Base-by-base conservation (phyloP, 2,797 vertebrate genomes). In the Amazona finschi region DNA sequence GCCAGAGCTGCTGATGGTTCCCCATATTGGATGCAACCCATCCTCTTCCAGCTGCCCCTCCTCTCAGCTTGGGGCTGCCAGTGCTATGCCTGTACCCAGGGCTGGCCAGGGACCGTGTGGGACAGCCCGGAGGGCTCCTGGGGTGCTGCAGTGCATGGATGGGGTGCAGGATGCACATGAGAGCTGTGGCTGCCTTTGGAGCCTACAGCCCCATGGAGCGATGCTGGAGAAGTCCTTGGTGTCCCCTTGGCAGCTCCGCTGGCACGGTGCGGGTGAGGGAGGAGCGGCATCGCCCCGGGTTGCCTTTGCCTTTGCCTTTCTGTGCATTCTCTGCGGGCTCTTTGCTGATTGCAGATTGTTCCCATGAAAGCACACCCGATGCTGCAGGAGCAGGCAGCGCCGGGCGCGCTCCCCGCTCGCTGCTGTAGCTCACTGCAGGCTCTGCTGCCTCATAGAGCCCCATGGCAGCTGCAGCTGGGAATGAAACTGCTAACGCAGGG, bases 371-470 rank as follows among this genome's bases (percentile, higher is more conserved):
- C 66, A 5, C 91, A 85, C 70, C 94, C 87, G 39, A 46, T 12
- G 85, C 90, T 94, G 94, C 81, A 44, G 24, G 18, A 61, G 95
- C 90, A 87, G 94, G 77, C 76, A 91, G 95, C 2, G 83, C 88
- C 18, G 33, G 8, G 3, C 8, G 16, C 3, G 24, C 86, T 90
- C 80, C 72, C 47, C 4, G 80, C 93, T 6, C 22, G 76, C 71
- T 41, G 75, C 88, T 74, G 77, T n/a, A 62, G 47, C 90, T 66
- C 75, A 2, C 2, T 19, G 62, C 67, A 36, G 90, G 52, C 92
- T 55, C 86, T 28, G 44, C 93, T 57, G 85, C 80, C 71, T 52
- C 21, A 58, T 33, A 62, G 90, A 76, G 80, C 64, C 80, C 91
- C 20, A 8, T 12, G 12, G 93, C 90, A 92, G 93, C 87, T 93